A percentile compares a stretch with the other conserved stretches of the same genome.
Evolutionary conservation across 2,888 invertebrate species (phyloP).

Genomic region (Eupithecia inturbata): DNA sequence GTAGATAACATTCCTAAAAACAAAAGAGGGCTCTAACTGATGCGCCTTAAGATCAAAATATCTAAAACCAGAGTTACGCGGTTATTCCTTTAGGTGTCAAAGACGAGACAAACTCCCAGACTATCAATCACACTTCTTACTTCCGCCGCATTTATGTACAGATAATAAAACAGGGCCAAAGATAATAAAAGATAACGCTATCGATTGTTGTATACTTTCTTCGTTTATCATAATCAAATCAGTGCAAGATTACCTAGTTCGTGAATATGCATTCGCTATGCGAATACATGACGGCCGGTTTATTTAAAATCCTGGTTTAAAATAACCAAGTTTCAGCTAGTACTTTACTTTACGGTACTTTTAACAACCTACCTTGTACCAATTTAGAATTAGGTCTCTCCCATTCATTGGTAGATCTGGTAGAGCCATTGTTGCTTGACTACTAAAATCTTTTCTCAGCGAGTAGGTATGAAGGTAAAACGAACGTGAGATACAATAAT

Average conservation of each 20-base stretch:
- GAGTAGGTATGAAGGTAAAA: not conserved
- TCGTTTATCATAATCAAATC: constrained; percentile 68
- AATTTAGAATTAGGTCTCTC: not conserved
- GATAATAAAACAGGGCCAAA: constrained; percentile 67
- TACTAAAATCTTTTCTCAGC: not conserved
- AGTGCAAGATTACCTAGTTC: constrained; percentile 47
- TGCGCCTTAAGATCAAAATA: not conserved
- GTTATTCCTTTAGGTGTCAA: not conserved
- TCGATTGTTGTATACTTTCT: constrained; percentile 72
- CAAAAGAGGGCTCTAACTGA: not conserved
- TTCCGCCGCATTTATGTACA: constrained; percentile 64
- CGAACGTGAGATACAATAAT: not conserved
- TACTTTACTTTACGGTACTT: too few species aligned
- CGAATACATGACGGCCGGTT: constrained; percentile 22
- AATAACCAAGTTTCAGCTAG: not conserved
- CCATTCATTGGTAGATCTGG: not conserved
- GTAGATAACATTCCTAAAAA: not conserved
- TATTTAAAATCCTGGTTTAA: not conserved
- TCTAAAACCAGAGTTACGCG: not conserved
- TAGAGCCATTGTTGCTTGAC: not conserved
- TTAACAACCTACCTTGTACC: not conserved
- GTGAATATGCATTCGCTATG: constrained; percentile 37
- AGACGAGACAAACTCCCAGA: constrained; percentile 22
- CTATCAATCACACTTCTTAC: constrained; percentile 53
- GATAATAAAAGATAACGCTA: constrained; percentile 67